phyloP scores from a whole-genome alignment of 1,140 invertebrate species.

The Drosophila teissieri region DNA sequence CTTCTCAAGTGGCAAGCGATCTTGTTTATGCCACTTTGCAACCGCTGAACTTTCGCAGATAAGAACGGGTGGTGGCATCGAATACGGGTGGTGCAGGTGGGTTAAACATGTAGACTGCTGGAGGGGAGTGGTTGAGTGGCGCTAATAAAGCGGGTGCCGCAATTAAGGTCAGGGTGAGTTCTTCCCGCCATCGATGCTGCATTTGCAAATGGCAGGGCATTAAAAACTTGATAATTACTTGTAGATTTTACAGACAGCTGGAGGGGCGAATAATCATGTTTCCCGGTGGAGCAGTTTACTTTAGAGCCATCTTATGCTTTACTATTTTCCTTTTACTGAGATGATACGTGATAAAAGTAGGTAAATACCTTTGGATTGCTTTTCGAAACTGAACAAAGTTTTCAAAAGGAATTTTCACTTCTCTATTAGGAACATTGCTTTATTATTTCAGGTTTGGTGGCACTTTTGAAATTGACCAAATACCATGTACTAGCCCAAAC shows the following conservation, averaged over 20 bases:
- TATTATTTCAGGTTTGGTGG: too few relatives aligned
- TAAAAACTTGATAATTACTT: conserved; percentile 60
- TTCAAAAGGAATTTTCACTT: neutral
- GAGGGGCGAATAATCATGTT: conserved; percentile 2
- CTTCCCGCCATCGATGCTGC: conserved; percentile 22
- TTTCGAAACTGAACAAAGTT: neutral
- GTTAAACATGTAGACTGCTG: neutral
- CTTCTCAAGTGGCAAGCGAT: conserved; percentile 74
- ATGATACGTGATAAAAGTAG: neutral
- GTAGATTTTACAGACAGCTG: conserved; percentile 23
- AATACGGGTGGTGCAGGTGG: neutral
- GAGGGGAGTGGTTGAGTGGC: conserved; percentile 11
- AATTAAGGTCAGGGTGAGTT: conserved; percentile 52
- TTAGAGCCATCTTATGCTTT: neutral
- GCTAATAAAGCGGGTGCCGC: conserved; percentile 61
- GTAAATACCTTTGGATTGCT: neutral
- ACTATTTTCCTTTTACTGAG: neutral
- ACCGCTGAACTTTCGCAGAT: conserved; percentile 59
- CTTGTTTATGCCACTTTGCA: conserved; percentile 73
- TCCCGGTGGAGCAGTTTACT: conserved; percentile 15
- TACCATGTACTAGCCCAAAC: too few relatives aligned
- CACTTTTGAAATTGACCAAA: too few relatives aligned
- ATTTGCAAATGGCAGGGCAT: conserved; percentile 38
- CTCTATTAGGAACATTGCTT: neutral
- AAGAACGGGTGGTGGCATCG: conserved; percentile 22